phyloP scores from a whole-genome alignment of 2,113 vertebrate genomes.

The Grantiella picta region DNA sequence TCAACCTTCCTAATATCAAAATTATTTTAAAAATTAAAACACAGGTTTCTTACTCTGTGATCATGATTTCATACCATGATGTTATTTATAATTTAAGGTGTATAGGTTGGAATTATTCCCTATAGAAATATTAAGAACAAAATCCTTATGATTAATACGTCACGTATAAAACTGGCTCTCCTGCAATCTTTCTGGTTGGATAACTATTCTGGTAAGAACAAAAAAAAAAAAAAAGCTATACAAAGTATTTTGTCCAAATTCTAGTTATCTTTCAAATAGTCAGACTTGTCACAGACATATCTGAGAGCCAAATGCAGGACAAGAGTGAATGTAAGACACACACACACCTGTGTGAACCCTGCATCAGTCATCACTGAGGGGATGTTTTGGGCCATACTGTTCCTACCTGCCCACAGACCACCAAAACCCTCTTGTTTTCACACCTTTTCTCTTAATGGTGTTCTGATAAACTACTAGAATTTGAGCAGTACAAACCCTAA shows the following conservation, averaged over 20 bases:
- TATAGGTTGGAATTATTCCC: background rate
- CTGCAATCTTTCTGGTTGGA: background rate
- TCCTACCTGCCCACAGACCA: background rate
- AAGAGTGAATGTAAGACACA: background rate
- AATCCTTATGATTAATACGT: background rate
- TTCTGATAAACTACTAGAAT: background rate
- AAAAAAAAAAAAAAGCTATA: background rate
- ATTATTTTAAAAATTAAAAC: background rate
- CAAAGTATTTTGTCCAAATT: background rate
- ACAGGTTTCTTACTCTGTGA: background rate
- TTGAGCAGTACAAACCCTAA: background rate
- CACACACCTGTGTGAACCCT: background rate
- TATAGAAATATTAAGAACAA: background rate
- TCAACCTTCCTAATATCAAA: background rate
- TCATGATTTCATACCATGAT: background rate
- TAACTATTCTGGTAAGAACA: background rate
- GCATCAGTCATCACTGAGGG: rapidly evolving
- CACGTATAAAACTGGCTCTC: background rate
- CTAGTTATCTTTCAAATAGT: background rate
- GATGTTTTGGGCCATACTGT: background rate
- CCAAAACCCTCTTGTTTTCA: background rate
- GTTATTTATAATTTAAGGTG: background rate
- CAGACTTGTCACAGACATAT: rapidly evolving
- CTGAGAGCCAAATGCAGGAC: background rate
- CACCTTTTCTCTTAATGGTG: background rate